Evolutionary conservation across 2,113 vertebrate genomes (phyloP), one percentile per base, ranked within the genome.

Genomic region (Sceloporus tristichus): DNA sequence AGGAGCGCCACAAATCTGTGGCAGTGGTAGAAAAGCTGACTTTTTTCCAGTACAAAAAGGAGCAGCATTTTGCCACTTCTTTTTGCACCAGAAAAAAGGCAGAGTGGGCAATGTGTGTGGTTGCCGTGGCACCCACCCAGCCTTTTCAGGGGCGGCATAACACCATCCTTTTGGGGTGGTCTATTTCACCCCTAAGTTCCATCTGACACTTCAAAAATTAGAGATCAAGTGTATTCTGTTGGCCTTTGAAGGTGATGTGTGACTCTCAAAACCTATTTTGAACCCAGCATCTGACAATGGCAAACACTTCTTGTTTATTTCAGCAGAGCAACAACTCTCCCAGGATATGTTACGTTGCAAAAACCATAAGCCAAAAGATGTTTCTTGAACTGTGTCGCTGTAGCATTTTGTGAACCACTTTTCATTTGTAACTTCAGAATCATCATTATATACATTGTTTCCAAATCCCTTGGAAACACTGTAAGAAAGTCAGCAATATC

Each of bases 381-480:
- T 85, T 91, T 14, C 6, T 94, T 87, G 73, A 4, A 73, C 74
- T 92, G 87, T 87, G 88, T 89, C 92, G 89, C n/a, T 21, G 75
- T 66, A 89, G 38, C 38, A 68, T 79, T 94, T 56, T 79, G 56
- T 18, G 48, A 81, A 86, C 25, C 1, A 83, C 56, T 18, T 91
- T 87, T 88, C 79, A 77, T 91, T 92, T 94, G 78, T 90, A 86
- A 71, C 71, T 71, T 87, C 54, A 86, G 27, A 85, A 74, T 76
- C 85, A 21, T 82, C 82, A 40, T 92, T 82, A 84, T 4, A 76
- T 42, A 9, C 16, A 21, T 70, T 68, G n/a, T 84, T 91, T 92
- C 59, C 29, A 91, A 90, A 82, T 88, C 87, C 25, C 40, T 65
- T 59, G 70, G 84, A 38, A 40, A 82, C 3, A 34, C 21, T 2